Conservation (phyloP, 2,797 vertebrate genomes). For the Acanthurus tractus region DNA sequence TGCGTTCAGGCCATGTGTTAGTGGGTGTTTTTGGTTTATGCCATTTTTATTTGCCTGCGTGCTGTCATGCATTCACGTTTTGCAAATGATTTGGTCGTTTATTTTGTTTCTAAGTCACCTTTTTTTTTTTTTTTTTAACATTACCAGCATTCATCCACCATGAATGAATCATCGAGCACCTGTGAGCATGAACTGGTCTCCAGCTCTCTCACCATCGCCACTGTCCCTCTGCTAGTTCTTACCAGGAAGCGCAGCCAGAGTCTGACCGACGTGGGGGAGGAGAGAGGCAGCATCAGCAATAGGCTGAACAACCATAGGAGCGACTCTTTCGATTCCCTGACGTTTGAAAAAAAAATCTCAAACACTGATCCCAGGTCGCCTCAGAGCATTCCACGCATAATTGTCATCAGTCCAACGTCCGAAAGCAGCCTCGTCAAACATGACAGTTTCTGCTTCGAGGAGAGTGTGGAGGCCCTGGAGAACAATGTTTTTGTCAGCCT, state of each 20-base stretch:
- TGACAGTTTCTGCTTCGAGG: slow-evolving; percentile 59
- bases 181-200: slow-evolving; percentile 76
- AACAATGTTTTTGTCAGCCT: slow-evolving; percentile 72
- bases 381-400: slow-evolving; percentile 82
- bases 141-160: slow-evolving; percentile 56
- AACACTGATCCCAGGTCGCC: background rate
- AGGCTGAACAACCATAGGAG: slow-evolving; percentile 47
- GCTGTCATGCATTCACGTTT: background rate
- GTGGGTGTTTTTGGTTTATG: background rate
- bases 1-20: too few relatives aligned
- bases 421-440: slow-evolving; percentile 81
- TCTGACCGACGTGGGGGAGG: slow-evolving; percentile 42
- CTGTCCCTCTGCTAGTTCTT: slow-evolving; percentile 72
- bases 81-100: background rate
- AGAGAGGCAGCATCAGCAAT: slow-evolving; percentile 1
- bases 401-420: slow-evolving; percentile 88
- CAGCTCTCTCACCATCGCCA: slow-evolving; percentile 81
- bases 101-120: slow-evolving; percentile 8
- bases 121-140: slow-evolving; percentile 6
- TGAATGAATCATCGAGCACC: slow-evolving; percentile 56
- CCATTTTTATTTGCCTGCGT: slow-evolving; percentile 5
- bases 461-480: slow-evolving; percentile 60
- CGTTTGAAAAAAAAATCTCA: slow-evolving; percentile 27
- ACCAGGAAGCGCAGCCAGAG: slow-evolving; percentile 72
- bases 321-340: slow-evolving; percentile 63